A percentile compares a stretch with the other conserved stretches of the same genome.
These are phyloP conservation scores for Oryzias dopingdopingensis DNA, from an alignment of 2,797 vertebrate species.

Conservation along the genomic window DNA sequence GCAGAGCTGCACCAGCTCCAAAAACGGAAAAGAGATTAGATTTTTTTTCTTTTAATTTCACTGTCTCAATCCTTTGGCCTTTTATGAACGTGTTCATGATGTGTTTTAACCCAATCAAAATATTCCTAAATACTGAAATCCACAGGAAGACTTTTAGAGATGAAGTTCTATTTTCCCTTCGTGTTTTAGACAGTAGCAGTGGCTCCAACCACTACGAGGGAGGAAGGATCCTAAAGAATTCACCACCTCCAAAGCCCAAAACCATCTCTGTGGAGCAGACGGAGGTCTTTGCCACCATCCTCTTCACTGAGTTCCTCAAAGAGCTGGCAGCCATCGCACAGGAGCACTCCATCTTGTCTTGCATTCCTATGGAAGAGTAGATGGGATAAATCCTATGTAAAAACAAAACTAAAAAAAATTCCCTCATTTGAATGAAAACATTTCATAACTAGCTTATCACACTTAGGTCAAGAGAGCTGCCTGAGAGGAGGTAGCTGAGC, in stretches of 20 bases:
- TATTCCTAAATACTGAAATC: slow-evolving; percentile 21
- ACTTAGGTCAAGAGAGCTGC: slow-evolving; percentile 12
- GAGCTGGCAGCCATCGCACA: slow-evolving; percentile 95
- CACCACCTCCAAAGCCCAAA: slow-evolving; percentile 75
- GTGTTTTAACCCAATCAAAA: slow-evolving; percentile 3
- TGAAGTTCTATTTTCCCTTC: background rate
- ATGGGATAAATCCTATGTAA: background rate
- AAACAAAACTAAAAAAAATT: no score
- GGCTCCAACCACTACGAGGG: slow-evolving; percentile 64
- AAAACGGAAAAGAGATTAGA: slow-evolving; percentile 23
- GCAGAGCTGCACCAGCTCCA: slow-evolving; percentile 23
- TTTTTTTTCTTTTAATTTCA: slow-evolving; percentile 23
- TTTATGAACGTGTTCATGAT: background rate
- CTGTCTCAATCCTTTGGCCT: background rate
- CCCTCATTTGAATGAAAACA: no score
- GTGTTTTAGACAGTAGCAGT: slow-evolving; percentile 68
- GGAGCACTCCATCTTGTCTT: slow-evolving; percentile 93
- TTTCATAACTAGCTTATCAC: background rate
- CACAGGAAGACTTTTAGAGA: background rate
- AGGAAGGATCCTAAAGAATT: slow-evolving; percentile 64
- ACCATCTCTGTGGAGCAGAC: slow-evolving; percentile 82
- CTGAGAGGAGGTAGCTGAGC: slow-evolving; percentile 13
- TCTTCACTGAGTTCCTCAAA: slow-evolving; percentile 97
- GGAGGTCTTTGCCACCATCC: slow-evolving; percentile 87
- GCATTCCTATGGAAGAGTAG: slow-evolving; percentile 84